Percentiles rank a stretch among this genome's conserved stretches.
These are phyloP conservation scores for Protobothrops mucrosquamatus DNA, from an alignment of 2,113 vertebrate species.

Conservation along the genomic window DNA sequence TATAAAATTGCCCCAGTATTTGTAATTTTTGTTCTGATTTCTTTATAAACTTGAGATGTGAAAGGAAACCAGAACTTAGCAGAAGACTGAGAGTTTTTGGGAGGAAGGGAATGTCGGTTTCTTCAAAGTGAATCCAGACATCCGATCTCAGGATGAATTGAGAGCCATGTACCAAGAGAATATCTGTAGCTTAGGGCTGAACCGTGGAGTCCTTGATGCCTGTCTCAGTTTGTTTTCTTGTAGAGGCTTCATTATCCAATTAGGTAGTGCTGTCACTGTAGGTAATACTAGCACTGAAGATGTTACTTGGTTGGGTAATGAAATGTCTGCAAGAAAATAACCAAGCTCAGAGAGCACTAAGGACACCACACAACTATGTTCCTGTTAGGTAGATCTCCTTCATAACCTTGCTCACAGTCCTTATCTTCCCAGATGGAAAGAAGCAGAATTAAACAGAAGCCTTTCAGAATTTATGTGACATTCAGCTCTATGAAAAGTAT, in stretches of 20 bases:
- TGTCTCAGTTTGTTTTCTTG: background rate
- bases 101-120: background rate
- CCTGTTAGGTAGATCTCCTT: background rate
- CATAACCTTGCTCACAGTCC: background rate
- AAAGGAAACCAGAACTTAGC: conserved; percentile 7
- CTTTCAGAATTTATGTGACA: background rate
- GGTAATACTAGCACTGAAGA: background rate
- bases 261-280: background rate
- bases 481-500: background rate
- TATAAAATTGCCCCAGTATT: conserved; percentile 38
- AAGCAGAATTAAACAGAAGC: background rate
- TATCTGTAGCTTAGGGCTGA: background rate
- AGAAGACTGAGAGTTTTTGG: conserved; percentile 5
- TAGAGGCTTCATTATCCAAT: background rate
- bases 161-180: background rate
- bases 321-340: background rate
- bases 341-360: background rate
- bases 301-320: background rate
- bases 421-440: background rate
- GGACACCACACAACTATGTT: background rate
- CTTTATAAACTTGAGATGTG: conserved; percentile 29
- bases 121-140: background rate
- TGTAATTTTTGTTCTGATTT: conserved; percentile 34
- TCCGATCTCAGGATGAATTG: background rate
- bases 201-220: background rate